These are phyloP conservation scores for Alcis repandata DNA, from an alignment of 2,888 invertebrate genomes.

Conservation along the genomic window DNA sequence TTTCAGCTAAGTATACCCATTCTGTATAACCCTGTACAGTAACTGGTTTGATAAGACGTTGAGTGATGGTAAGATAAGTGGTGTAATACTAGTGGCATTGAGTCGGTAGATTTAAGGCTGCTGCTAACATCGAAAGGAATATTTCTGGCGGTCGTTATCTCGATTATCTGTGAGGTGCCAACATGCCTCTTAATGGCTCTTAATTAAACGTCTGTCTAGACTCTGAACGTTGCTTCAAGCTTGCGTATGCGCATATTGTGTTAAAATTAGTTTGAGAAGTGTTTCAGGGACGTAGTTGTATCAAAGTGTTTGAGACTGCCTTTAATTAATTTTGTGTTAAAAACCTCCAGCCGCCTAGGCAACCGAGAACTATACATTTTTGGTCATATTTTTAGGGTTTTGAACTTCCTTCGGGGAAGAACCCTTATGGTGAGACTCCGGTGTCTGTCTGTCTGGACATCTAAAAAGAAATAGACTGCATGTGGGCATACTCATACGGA, in stretches of 20 bases:
- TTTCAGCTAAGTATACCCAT: too few species aligned
- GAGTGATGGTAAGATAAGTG: constrained; percentile 64
- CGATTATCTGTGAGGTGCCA: constrained; percentile 21
- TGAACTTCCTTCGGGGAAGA: too few species aligned
- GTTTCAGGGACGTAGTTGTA: background rate
- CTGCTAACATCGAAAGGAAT: constrained; percentile 36
- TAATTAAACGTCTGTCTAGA: constrained; percentile 15
- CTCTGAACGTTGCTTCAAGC: background rate
- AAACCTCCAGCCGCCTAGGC: too few species aligned
- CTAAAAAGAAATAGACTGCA: too few species aligned
- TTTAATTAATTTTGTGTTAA: background rate
- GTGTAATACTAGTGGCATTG: constrained; percentile 49
- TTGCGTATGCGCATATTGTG: constrained; percentile 16
- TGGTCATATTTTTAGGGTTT: too few species aligned
- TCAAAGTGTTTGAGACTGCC: background rate
- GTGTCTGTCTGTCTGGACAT: too few species aligned
- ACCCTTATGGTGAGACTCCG: too few species aligned
- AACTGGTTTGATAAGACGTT: constrained; percentile 66
- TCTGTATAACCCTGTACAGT: constrained; percentile 45
- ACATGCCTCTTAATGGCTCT: constrained; percentile 26
- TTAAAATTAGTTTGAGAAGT: background rate
- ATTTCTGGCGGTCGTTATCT: constrained; percentile 28
- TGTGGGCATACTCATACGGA: too few species aligned
- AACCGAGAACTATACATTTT: too few species aligned
- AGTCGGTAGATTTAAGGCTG: constrained; percentile 40